Evolutionary conservation across 2,797 vertebrate genomes (phyloP).

Genomic region (Helarctos malayanus): DNA sequence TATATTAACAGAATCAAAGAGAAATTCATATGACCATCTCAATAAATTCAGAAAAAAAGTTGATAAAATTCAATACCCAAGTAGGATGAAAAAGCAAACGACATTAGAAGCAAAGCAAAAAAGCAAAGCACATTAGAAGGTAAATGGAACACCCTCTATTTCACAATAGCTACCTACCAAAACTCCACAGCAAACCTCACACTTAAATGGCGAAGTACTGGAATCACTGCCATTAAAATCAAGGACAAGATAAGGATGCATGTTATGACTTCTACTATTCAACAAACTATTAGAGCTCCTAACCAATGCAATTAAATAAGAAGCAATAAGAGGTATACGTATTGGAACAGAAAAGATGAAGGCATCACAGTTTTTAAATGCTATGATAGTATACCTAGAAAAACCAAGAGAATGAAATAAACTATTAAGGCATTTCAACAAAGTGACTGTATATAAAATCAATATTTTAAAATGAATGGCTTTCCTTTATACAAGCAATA

Average conservation of each 20-base stretch:
- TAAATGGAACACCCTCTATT: background rate
- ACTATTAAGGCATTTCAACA: background rate
- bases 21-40: background rate
- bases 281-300: background rate
- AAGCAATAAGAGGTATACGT: background rate
- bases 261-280: background rate
- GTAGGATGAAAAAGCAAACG: background rate
- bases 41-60: background rate
- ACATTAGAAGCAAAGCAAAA: too few species aligned
- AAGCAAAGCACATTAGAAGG: background rate
- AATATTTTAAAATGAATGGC: constrained; percentile 9
- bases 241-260: constrained; percentile 1
- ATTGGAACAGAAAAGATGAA: background rate
- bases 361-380: background rate
- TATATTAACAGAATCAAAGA: constrained; percentile 18
- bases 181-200: background rate
- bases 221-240: constrained; percentile 7
- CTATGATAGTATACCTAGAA: background rate
- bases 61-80: constrained; percentile 2
- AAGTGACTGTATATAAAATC: background rate
- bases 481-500: constrained; percentile 6
- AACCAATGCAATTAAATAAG: background rate
- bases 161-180: background rate
- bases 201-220: constrained; percentile 13
- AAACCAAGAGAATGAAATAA: constrained; percentile 35